Evolutionary conservation across 2,888 invertebrate species (phyloP).

Genomic region (Hipparchia sbordonii): DNA sequence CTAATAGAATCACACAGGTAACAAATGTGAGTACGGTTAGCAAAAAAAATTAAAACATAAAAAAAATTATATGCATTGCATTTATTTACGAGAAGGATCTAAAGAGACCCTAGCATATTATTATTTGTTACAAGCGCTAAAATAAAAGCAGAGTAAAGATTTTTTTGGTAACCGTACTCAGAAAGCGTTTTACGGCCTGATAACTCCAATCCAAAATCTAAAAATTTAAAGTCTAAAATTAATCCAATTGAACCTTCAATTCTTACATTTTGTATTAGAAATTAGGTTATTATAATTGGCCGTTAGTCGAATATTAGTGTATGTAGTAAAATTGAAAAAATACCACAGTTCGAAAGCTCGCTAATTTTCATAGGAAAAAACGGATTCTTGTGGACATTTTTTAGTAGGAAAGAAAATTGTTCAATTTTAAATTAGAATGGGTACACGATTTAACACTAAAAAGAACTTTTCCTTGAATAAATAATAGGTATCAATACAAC

Average conservation of each 20-base stretch:
- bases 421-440: slow-evolving; percentile 11
- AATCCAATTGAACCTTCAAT: background rate
- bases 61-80: too few relatives aligned
- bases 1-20: background rate
- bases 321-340: slow-evolving; percentile 30
- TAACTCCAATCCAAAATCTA: too few relatives aligned
- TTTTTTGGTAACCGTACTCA: slow-evolving; percentile 10
- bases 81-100: too few relatives aligned
- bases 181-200: too few relatives aligned
- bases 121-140: too few relatives aligned
- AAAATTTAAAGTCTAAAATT: too few relatives aligned
- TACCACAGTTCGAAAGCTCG: slow-evolving; percentile 40
- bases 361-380: slow-evolving; percentile 25
- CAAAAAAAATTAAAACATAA: background rate
- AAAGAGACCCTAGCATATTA: too few relatives aligned
- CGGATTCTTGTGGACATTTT: background rate
- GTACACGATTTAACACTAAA: too few relatives aligned
- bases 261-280: too few relatives aligned
- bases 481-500: too few relatives aligned
- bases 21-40: background rate
- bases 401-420: background rate
- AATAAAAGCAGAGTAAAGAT: background rate
- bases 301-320: background rate
- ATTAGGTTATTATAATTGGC: too few relatives aligned
- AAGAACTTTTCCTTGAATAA: too few relatives aligned